phyloP scores from a whole-genome alignment of 2,113 vertebrate species.

The Bufo bufo region DNA sequence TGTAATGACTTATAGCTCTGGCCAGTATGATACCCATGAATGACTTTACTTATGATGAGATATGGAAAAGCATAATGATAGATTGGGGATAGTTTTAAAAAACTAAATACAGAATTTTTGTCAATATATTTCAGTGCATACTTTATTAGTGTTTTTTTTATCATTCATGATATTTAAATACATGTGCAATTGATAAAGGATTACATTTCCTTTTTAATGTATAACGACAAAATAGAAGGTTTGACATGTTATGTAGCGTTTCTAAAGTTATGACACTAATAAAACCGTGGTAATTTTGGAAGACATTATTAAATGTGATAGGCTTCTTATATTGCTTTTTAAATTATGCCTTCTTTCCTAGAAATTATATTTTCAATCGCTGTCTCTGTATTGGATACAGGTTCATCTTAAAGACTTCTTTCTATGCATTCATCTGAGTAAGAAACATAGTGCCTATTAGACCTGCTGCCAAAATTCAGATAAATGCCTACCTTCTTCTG shows the following conservation, averaged over 20 bases:
- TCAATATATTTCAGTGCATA: too few relatives aligned
- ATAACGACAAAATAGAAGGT: background rate
- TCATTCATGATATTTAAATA: too few relatives aligned
- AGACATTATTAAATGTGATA: background rate
- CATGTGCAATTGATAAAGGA: too few relatives aligned
- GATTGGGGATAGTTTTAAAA: too few relatives aligned
- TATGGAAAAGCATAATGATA: too few relatives aligned
- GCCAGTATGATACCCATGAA: too few relatives aligned
- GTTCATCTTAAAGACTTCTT: conserved; percentile 9
- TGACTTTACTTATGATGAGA: too few relatives aligned
- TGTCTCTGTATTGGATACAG: background rate
- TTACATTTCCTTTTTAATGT: background rate
- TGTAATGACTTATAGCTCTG: too few relatives aligned
- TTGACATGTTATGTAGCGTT: background rate
- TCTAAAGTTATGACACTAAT: background rate
- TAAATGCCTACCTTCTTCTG: background rate
- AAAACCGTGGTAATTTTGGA: background rate
- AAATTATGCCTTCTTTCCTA: background rate
- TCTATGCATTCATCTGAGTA: background rate
- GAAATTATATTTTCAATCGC: background rate
- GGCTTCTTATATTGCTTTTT: background rate
- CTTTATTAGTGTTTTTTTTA: too few relatives aligned
- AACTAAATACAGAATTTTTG: too few relatives aligned
- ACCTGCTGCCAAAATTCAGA: conserved; percentile 15
- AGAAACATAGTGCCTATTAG: background rate